A percentile compares a stretch with the other conserved stretches of the same genome.
phyloP scores from a whole-genome alignment of 2,888 invertebrate species.

The Agriopis aurantiaria region DNA sequence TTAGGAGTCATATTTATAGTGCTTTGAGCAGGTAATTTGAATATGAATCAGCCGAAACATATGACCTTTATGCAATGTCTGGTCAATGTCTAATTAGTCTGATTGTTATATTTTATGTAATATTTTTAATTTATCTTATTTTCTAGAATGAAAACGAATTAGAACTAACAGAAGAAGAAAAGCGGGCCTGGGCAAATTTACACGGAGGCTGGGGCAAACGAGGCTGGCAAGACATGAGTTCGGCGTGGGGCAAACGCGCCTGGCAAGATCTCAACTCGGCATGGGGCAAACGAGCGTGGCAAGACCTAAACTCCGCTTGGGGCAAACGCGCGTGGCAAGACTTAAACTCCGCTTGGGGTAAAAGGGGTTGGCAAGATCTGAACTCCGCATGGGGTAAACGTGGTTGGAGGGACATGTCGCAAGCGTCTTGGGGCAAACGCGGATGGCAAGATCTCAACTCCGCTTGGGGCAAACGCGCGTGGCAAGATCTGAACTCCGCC shows the following conservation, averaged over 20 bases:
- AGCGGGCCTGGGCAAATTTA: conserved; percentile 87
- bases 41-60: too few relatives aligned
- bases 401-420: conserved; percentile 83
- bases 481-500: conserved; percentile 83
- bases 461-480: conserved; percentile 87
- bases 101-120: not conserved
- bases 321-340: conserved; percentile 88
- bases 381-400: conserved; percentile 69
- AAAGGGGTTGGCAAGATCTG: conserved; percentile 87
- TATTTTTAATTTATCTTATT: conserved; percentile 20
- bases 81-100: not conserved
- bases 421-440: conserved; percentile 86
- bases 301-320: conserved; percentile 84
- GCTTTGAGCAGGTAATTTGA: too few relatives aligned
- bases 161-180: conserved; percentile 85
- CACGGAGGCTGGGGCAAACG: conserved; percentile 87
- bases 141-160: conserved; percentile 75
- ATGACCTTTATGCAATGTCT: too few relatives aligned
- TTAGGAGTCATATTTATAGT: not conserved
- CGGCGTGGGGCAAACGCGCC: conserved; percentile 87
- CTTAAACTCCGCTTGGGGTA: conserved; percentile 81
- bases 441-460: conserved; percentile 85
- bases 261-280: conserved; percentile 85
- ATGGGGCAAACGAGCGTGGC: conserved; percentile 88
- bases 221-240: conserved; percentile 86